Percentiles rank a stretch among this genome's conserved stretches.
phyloP scores from a whole-genome alignment of 2,888 invertebrate species.

The Drosophila mercatorum region DNA sequence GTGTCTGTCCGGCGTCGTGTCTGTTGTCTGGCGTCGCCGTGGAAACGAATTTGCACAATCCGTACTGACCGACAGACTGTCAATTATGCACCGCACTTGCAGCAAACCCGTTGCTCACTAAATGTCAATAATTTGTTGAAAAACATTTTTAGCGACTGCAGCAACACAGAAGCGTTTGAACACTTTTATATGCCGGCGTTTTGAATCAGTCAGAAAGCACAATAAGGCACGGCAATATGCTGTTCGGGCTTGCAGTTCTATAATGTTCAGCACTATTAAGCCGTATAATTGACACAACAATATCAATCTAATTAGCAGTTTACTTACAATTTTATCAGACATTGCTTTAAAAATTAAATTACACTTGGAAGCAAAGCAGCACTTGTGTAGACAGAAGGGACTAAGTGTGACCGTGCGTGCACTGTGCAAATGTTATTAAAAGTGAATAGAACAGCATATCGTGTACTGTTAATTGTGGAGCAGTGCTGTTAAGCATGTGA shows the following conservation, averaged over 20 bases:
- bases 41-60: constrained; percentile 29
- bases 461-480: constrained; percentile 8
- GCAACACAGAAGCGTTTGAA: constrained; percentile 46
- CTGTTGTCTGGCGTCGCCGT: constrained; percentile 17
- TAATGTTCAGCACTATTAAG: neutral
- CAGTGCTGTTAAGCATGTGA: neutral
- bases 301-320: constrained; percentile 32
- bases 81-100: neutral
- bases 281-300: neutral
- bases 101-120: neutral
- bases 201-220: neutral
- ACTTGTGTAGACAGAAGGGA: constrained; percentile 38
- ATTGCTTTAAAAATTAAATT: constrained; percentile 51
- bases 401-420: constrained; percentile 39
- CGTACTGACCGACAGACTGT: neutral
- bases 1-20: constrained; percentile 21
- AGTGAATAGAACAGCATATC: neutral
- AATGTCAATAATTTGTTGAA: neutral
- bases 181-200: constrained; percentile 59
- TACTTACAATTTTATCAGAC: constrained; percentile 77
- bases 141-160: neutral
- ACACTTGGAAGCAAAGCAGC: constrained; percentile 47
- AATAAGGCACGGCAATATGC: neutral
- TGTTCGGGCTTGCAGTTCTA: neutral
- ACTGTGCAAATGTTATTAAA: neutral